Evolutionary conservation across 2,888 invertebrate genomes (phyloP).

Genomic region (Nymphalis urticae): DNA sequence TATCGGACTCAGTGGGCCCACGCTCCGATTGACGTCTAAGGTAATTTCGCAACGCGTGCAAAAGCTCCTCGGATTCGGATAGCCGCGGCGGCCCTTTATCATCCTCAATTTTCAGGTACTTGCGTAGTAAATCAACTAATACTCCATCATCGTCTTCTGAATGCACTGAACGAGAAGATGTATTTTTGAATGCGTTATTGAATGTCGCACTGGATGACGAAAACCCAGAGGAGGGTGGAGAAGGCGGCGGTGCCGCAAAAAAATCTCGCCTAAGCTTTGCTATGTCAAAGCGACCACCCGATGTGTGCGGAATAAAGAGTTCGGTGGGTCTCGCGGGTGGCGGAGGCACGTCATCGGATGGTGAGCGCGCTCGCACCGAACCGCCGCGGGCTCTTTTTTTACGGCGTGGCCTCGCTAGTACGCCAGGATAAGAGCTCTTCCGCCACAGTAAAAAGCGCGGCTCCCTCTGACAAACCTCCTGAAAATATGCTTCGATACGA

Average conservation of each 20-base stretch:
- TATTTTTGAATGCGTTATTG: conserved; percentile 64
- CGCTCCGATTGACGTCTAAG: conserved; percentile 68
- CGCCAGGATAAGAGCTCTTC: conserved; percentile 91
- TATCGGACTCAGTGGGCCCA: conserved; percentile 55
- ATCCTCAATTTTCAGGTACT: conserved; percentile 83
- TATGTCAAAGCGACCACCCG: conserved; percentile 85
- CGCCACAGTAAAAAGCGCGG: conserved; percentile 91
- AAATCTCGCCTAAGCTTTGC: conserved; percentile 86
- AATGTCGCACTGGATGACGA: conserved; percentile 45
- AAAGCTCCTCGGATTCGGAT: conserved; percentile 83
- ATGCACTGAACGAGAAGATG: conserved; percentile 57
- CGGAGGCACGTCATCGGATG: conserved; percentile 83
- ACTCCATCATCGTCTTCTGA: conserved; percentile 77
- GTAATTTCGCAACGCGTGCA: conserved; percentile 84
- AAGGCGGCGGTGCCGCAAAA: conserved; percentile 75
- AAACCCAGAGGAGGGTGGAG: conserved; percentile 54
- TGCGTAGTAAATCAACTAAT: conserved; percentile 84
- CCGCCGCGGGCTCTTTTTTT: conserved; percentile 84
- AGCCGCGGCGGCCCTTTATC: conserved; percentile 70
- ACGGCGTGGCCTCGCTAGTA: conserved; percentile 81
- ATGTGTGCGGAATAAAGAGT: conserved; percentile 73
- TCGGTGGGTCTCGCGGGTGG: conserved; percentile 73
- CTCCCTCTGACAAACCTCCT: conserved; percentile 89
- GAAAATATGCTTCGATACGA: conserved; percentile 91
- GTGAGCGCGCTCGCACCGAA: conserved; percentile 85